These are phyloP conservation scores for Apodemia mormo DNA, from an alignment of 2,888 invertebrate species.

Conservation along the genomic window DNA sequence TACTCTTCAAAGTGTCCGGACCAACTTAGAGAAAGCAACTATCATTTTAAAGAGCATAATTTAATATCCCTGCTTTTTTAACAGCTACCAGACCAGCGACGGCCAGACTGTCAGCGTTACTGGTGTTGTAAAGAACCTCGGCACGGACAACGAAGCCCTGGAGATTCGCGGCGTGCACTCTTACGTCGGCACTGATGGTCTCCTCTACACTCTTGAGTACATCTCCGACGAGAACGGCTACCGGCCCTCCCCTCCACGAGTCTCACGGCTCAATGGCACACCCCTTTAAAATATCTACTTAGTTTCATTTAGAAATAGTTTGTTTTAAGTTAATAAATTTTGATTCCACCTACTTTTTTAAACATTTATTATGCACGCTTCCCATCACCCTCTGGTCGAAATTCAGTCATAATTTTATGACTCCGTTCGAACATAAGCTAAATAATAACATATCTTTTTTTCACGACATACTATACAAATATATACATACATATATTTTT, in stretches of 20 bases:
- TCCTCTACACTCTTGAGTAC: slow-evolving; percentile 70
- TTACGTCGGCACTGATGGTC: slow-evolving; percentile 71
- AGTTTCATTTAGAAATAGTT: not conserved
- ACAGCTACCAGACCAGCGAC: slow-evolving; percentile 61
- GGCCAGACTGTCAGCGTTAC: slow-evolving; percentile 53
- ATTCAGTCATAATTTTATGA: no score
- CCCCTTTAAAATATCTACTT: not conserved
- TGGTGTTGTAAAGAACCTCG: slow-evolving; percentile 65
- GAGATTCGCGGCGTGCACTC: slow-evolving; percentile 72
- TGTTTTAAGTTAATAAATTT: slow-evolving; percentile 7
- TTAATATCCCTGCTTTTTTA: not conserved
- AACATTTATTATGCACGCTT: no score
- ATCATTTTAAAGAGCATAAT: no score
- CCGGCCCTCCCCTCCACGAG: slow-evolving; percentile 62
- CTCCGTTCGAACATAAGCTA: no score
- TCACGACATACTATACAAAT: no score
- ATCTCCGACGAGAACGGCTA: slow-evolving; percentile 78
- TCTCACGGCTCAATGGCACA: slow-evolving; percentile 43
- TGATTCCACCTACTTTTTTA: not conserved
- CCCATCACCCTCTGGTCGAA: no score
- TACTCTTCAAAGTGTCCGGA: no score
- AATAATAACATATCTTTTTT: no score
- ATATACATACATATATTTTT: no score
- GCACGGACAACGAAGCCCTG: slow-evolving; percentile 66
- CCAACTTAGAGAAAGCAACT: no score